phyloP scores from a whole-genome alignment of 2,797 vertebrate genomes.

The Liparis tanakae region DNA sequence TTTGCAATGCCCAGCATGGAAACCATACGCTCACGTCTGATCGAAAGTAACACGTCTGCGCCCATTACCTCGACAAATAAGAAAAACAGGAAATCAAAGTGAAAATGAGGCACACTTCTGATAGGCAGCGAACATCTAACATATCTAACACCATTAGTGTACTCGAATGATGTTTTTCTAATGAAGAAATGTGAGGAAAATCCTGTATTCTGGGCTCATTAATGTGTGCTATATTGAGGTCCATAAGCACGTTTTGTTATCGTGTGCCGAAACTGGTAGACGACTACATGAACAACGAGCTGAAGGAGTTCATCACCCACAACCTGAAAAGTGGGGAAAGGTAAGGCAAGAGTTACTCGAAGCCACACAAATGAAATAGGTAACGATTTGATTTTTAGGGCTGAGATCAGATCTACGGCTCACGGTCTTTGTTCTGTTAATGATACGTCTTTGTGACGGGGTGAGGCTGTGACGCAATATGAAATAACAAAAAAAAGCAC shows the following conservation, averaged over 20 bases:
- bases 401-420: neutral
- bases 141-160: neutral
- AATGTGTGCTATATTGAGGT: neutral
- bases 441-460: too few relatives aligned
- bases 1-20: neutral
- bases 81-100: neutral
- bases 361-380: too few relatives aligned
- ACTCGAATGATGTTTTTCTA: neutral
- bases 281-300: slow-evolving; percentile 89
- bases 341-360: slow-evolving; percentile 67
- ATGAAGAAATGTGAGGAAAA: neutral
- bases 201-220: neutral
- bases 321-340: slow-evolving; percentile 86
- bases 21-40: neutral
- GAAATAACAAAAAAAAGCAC: too few relatives aligned
- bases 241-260: slow-evolving; percentile 1
- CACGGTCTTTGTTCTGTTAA: too few relatives aligned
- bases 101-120: neutral
- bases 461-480: too few relatives aligned
- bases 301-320: too few relatives aligned
- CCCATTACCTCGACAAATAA: neutral
- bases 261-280: slow-evolving; percentile 87
- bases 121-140: neutral
- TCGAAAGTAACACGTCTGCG: neutral
- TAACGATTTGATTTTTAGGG: neutral